phyloP scores from a whole-genome alignment of 2,113 vertebrate species.

The Labeo rohita region DNA sequence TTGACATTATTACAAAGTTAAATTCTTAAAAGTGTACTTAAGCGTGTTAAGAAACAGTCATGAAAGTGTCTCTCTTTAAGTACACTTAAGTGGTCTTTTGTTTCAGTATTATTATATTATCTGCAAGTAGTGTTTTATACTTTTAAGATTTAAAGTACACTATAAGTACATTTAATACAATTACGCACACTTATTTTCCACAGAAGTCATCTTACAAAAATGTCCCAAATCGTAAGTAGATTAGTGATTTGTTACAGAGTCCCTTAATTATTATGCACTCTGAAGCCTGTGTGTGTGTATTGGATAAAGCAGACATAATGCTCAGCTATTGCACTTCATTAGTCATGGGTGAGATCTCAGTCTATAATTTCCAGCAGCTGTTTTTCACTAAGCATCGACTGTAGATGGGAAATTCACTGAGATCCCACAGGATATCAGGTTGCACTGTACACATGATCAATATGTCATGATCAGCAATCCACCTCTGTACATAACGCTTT shows the following conservation, averaged over 20 bases:
- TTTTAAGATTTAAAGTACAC: neutral
- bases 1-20: neutral
- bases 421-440: constrained; percentile 62
- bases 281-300: constrained; percentile 6
- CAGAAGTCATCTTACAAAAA: neutral
- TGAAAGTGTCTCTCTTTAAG: constrained; percentile 50
- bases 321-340: neutral
- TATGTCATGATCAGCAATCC: neutral
- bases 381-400: constrained; percentile 40
- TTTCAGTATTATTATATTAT: neutral
- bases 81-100: neutral
- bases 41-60: neutral
- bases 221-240: neutral
- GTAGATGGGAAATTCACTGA: constrained; percentile 56
- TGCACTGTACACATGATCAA: constrained; percentile 32
- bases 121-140: neutral
- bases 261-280: neutral
- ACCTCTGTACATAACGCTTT: neutral
- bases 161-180: neutral
- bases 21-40: neutral
- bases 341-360: neutral
- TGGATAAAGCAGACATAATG: neutral
- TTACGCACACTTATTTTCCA: constrained; percentile 10
- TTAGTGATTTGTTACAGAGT: neutral
- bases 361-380: constrained; percentile 65